These are phyloP conservation scores for Antennarius maculatus DNA, from an alignment of 2,797 vertebrate species.

Conservation along the genomic window DNA sequence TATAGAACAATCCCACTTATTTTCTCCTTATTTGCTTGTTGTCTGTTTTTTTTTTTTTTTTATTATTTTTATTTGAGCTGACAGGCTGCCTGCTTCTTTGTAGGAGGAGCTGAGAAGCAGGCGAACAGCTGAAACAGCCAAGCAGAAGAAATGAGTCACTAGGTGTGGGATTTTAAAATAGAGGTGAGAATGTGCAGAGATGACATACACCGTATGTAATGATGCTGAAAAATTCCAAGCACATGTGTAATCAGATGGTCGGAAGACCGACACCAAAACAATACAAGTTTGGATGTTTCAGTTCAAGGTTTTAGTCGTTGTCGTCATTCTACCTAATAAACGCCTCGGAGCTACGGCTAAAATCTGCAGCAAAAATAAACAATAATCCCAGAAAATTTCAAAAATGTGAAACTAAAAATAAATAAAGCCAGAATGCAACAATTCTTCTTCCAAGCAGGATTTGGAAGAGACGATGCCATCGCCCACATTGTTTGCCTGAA, in stretches of 20 bases:
- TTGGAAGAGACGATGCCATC: too few species aligned
- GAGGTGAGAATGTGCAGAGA: constrained; percentile 78
- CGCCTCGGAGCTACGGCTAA: too few species aligned
- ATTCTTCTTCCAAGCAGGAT: too few species aligned
- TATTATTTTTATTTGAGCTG: constrained; percentile 34
- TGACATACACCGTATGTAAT: constrained; percentile 74
- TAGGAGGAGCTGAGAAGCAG: constrained; percentile 79
- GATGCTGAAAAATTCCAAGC: constrained; percentile 44
- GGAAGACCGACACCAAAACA: neutral
- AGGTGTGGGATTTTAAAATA: constrained; percentile 80
- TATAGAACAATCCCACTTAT: constrained; percentile 77
- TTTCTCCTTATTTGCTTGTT: constrained; percentile 26
- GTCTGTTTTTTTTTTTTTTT: constrained; percentile 21
- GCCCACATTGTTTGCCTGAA: too few species aligned
- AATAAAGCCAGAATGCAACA: too few species aligned
- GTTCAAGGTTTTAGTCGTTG: too few species aligned
- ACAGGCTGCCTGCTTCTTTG: constrained; percentile 67
- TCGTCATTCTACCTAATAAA: too few species aligned
- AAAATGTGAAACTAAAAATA: too few species aligned
- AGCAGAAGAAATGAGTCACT: constrained; percentile 78
- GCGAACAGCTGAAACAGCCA: constrained; percentile 80
- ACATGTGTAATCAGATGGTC: constrained; percentile 42
- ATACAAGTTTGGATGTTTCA: too few species aligned
- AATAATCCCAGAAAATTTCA: too few species aligned
- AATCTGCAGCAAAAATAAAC: too few species aligned